A percentile compares a stretch with the other conserved stretches of the same genome.
These are phyloP conservation scores for Umimayanthus chanpuru DNA, from an alignment of 92 coral and sea anemone genomes.

Conservation along the genomic window DNA sequence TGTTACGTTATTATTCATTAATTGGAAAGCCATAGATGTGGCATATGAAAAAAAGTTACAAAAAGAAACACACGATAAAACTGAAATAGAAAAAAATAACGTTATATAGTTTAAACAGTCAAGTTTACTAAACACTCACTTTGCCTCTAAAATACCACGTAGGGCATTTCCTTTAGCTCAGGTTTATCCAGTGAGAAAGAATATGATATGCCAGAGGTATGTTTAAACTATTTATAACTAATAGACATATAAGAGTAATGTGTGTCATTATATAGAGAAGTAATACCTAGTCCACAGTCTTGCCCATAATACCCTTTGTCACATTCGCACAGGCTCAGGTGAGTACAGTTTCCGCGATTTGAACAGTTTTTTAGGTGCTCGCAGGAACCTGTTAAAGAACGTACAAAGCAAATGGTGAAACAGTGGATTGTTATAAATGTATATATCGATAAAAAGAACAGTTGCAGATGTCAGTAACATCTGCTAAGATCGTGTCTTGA, in stretches of 20 bases:
- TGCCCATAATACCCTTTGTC: constrained; percentile 55
- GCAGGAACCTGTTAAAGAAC: constrained; percentile 59
- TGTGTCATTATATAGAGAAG: background rate
- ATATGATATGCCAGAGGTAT: background rate
- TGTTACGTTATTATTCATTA: too few relatives aligned
- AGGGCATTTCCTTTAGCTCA: too few relatives aligned
- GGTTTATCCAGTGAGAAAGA: too few relatives aligned
- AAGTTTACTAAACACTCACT: too few relatives aligned
- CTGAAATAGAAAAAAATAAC: too few relatives aligned
- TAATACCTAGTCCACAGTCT: constrained; percentile 65
- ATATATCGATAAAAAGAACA: too few relatives aligned
- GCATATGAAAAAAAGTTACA: too few relatives aligned
- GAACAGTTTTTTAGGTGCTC: constrained; percentile 66
- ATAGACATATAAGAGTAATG: background rate
- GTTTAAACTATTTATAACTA: too few relatives aligned
- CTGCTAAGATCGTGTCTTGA: background rate
- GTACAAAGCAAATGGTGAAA: background rate
- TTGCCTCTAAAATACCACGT: too few relatives aligned
- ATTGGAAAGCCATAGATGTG: too few relatives aligned
- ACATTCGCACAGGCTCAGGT: constrained; percentile 63
- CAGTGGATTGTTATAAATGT: background rate
- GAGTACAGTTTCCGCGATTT: constrained; percentile 63
- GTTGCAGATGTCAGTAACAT: background rate
- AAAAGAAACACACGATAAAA: too few relatives aligned
- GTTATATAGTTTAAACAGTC: too few relatives aligned